Evolutionary conservation across 2,888 invertebrate genomes (phyloP), one percentile per base, ranked within the genome.

Genomic region (Eristalinus aeneus): DNA sequence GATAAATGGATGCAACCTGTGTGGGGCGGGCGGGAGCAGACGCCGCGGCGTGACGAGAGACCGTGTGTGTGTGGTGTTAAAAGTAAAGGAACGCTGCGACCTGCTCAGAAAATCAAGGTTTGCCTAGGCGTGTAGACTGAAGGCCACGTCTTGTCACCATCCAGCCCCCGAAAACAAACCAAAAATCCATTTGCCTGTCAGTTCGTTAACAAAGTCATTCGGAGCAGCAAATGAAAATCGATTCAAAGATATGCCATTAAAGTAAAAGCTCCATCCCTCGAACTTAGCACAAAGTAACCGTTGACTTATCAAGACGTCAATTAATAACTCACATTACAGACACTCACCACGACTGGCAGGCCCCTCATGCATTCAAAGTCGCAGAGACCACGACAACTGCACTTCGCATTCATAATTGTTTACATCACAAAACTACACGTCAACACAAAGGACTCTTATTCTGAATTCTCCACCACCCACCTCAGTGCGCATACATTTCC

Each of bases 1-100:
- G 68, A 12, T 69, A 69, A 83, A 64, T 78, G 74, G 71, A 46
- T 67, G 65, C 46, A 63, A 72, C 34, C 39, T 54, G 54, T 56
- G 63, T 46, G 46, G 58, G 53, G 23, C 23, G 3, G 23, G 23
- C 56, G 11, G 56, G 56, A 27, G 23, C 12, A 56, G 23, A 23
- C 56, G 12, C 4, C 10, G 22, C 11, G 22, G 11, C 11, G 22
- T 22, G 22, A 11, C 11, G 23, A 11, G 56, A 9, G 23, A 1
- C 56, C 27, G 2, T 27, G 27, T 16, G 39, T 39, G n/a, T 39
- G 39, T 39, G 16, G 39, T 39, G 39, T 39, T 39, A 39, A 12
- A n/a, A 9, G n/a, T n/a, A n/a, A n/a, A n/a, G n/a, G n/a, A n/a
- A 27, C 27, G 27, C 27, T 27, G 27, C 2, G 2, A 27, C 5